Evolutionary conservation across 2,113 vertebrate species (phyloP).

Genomic region (Rattus rattus): DNA sequence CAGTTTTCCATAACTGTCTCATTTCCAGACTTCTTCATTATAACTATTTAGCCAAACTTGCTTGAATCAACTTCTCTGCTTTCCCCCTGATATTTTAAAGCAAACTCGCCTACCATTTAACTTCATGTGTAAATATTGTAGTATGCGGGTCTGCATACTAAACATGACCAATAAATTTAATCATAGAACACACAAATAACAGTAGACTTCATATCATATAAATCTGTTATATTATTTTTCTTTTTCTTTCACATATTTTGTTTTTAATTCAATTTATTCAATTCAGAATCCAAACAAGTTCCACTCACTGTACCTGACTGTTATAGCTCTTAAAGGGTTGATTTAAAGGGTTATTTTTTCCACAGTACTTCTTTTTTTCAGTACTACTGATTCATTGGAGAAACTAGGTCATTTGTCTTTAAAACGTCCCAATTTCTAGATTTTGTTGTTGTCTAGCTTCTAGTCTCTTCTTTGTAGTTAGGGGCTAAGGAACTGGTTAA

Average conservation of each 20-base stretch:
- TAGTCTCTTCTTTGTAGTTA: constrained; percentile 10
- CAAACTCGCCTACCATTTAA: background rate
- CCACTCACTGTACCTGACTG: background rate
- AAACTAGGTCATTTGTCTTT: constrained; percentile 62
- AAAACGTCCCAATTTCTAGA: constrained; percentile 54
- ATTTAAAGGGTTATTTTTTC: background rate
- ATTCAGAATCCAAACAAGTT: background rate
- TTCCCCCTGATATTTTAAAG: constrained; percentile 6
- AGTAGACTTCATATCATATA: constrained; percentile 1
- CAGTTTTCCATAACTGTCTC: constrained; percentile 26
- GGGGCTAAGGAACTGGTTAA: background rate
- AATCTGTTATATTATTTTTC: background rate
- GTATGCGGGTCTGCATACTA: background rate
- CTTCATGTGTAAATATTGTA: constrained; percentile 25
- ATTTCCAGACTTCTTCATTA: constrained; percentile 5
- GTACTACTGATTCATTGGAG: constrained; percentile 48
- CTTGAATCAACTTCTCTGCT: background rate
- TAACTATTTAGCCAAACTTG: background rate
- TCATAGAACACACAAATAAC: background rate
- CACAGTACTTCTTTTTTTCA: background rate
- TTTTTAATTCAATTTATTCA: constrained; percentile 40
- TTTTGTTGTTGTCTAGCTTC: background rate
- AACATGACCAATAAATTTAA: constrained; percentile 23
- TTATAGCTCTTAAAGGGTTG: background rate
- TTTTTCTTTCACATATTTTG: constrained; percentile 39